A percentile compares a stretch with the other conserved stretches of the same genome.
Evolutionary conservation across 2,888 invertebrate species (phyloP).

Genomic region (Teleogryllus oceanicus): DNA sequence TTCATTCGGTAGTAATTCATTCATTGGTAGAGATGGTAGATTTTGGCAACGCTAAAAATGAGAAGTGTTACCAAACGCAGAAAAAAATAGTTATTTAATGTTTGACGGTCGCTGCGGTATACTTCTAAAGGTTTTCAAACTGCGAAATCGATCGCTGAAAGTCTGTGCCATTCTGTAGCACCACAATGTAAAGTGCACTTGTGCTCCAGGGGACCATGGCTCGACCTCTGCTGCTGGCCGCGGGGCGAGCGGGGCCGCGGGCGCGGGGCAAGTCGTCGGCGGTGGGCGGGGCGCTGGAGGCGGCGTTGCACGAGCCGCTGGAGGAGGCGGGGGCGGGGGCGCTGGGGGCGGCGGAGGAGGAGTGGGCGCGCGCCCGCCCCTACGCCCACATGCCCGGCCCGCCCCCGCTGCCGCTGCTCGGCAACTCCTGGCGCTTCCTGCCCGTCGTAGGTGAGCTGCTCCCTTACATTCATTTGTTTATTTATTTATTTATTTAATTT

Average conservation of each 20-base stretch:
- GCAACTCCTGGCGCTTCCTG: constrained; percentile 62
- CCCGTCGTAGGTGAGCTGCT: constrained; percentile 43
- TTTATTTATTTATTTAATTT: too few relatives aligned
- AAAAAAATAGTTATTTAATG: too few relatives aligned
- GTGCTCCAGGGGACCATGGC: not conserved
- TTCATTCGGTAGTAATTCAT: too few relatives aligned
- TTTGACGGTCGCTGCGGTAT: too few relatives aligned
- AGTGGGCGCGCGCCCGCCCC: constrained; percentile 47
- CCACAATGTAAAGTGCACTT: too few relatives aligned
- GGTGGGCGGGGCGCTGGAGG: not conserved
- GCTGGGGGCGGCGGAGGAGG: constrained; percentile 40
- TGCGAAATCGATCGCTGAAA: too few relatives aligned
- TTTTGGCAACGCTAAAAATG: too few relatives aligned
- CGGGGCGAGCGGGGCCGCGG: not conserved
- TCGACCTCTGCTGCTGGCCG: not conserved
- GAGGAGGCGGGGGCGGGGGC: constrained; percentile 38
- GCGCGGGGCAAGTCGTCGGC: constrained; percentile 18
- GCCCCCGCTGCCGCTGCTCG: constrained; percentile 57
- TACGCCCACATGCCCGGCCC: constrained; percentile 61
- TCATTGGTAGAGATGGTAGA: too few relatives aligned
- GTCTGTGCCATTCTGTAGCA: too few relatives aligned
- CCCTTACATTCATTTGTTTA: not conserved
- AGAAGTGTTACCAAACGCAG: too few relatives aligned
- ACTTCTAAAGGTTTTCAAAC: too few relatives aligned
- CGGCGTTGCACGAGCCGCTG: not conserved